Conservation (phyloP, 2,888 invertebrate species). For the Phragmatobia fuliginosa region DNA sequence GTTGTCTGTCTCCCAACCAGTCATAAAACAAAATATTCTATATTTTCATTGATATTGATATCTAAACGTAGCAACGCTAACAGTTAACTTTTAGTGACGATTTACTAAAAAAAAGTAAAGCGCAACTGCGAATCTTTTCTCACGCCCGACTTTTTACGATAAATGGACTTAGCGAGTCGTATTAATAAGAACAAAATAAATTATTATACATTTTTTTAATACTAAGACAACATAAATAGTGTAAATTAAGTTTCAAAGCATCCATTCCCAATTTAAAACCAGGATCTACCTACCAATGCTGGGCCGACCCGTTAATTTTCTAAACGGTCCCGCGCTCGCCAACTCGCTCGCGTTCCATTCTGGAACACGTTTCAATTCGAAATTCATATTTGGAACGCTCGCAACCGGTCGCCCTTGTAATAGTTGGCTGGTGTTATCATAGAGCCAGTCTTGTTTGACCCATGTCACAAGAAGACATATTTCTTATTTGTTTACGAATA, state of each 20-base stretch:
- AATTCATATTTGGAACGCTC: conserved; percentile 83
- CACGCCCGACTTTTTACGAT: conserved; percentile 40
- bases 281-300: conserved; percentile 16
- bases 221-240: not conserved
- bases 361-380: conserved; percentile 81
- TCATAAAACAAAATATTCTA: not conserved
- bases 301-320: conserved; percentile 49
- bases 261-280: conserved; percentile 24
- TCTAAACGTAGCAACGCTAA: not conserved
- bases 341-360: conserved; percentile 65
- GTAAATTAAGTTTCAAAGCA: conserved; percentile 20
- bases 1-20: not conserved
- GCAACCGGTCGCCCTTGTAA: conserved; percentile 86
- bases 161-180: conserved; percentile 25
- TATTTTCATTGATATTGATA: no score
- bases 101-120: conserved; percentile 19
- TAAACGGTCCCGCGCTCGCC: conserved; percentile 52
- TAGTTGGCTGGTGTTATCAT: conserved; percentile 86
- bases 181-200: not conserved
- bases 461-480: conserved; percentile 59
- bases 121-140: conserved; percentile 36
- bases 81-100: conserved; percentile 2
- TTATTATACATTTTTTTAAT: no score
- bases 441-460: conserved; percentile 65
- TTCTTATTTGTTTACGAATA: conserved; percentile 53